Percentiles rank a stretch among this genome's conserved stretches.
phyloP scores from a whole-genome alignment of 2,113 vertebrate genomes.

The Porphyrio hochstetteri region DNA sequence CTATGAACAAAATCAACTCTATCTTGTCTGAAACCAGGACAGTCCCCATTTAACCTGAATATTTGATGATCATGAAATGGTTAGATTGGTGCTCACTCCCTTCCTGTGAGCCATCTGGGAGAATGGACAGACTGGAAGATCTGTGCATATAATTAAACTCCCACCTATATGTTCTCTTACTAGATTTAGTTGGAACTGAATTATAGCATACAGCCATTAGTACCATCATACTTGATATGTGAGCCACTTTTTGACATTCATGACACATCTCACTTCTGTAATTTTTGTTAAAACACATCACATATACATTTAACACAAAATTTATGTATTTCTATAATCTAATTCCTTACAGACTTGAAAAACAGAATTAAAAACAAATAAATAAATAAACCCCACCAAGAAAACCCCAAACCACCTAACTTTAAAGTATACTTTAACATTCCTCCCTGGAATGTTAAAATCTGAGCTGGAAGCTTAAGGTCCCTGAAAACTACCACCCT shows the following conservation, averaged over 20 bases:
- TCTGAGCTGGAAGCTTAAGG: background rate
- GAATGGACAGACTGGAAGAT: background rate
- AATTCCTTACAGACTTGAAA: background rate
- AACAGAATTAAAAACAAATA: background rate
- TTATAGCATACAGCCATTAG: background rate
- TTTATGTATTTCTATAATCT: background rate
- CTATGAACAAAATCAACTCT: too few species aligned
- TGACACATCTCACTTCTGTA: background rate
- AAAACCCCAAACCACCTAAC: background rate
- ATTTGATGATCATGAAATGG: background rate
- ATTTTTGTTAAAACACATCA: rapidly evolving
- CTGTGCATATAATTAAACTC: background rate
- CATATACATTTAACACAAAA: background rate
- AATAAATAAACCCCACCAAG: too few species aligned
- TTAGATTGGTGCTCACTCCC: rapidly evolving
- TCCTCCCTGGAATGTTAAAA: background rate
- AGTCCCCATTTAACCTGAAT: too few species aligned
- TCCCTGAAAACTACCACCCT: background rate
- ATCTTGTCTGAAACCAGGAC: too few species aligned
- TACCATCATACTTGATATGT: background rate
- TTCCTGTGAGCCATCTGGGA: background rate
- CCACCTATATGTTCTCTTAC: background rate
- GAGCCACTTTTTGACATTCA: background rate
- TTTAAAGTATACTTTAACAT: background rate
- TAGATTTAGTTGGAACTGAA: background rate